These are phyloP conservation scores for Pithys albifrons DNA, from an alignment of 2,113 vertebrate genomes.

Conservation along the genomic window DNA sequence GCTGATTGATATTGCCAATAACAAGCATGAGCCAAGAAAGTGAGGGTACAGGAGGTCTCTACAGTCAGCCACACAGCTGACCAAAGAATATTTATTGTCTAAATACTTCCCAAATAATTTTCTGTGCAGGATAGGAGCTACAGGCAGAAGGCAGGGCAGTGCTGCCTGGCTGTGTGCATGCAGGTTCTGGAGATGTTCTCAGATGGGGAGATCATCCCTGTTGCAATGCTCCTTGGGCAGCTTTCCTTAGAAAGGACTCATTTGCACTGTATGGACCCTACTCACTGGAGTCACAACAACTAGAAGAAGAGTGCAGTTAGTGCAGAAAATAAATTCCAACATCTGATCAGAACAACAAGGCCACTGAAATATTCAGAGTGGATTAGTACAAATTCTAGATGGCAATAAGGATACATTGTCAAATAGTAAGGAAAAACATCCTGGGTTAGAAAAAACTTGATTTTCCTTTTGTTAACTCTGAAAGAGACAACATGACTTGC, in stretches of 20 bases:
- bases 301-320: not conserved
- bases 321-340: not conserved
- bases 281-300: not conserved
- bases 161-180: not conserved
- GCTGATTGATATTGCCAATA: not conserved
- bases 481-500: not conserved
- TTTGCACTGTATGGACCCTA: not conserved
- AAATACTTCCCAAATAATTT: not conserved
- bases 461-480: not conserved
- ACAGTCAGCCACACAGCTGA: not conserved
- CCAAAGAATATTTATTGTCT: not conserved
- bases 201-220: not conserved
- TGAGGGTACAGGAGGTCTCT: not conserved
- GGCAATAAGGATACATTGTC: not conserved
- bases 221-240: not conserved
- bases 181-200: slow-evolving; percentile 24
- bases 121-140: not conserved
- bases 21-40: not conserved
- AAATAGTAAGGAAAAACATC: not conserved
- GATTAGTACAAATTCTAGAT: not conserved
- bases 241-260: not conserved
- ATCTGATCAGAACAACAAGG: not conserved
- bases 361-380: not conserved
- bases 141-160: not conserved
- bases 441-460: not conserved